A percentile compares a stretch with the other conserved stretches of the same genome.
Evolutionary conservation across 2,113 vertebrate species (phyloP).

Genomic region (Syrmaticus mikado): DNA sequence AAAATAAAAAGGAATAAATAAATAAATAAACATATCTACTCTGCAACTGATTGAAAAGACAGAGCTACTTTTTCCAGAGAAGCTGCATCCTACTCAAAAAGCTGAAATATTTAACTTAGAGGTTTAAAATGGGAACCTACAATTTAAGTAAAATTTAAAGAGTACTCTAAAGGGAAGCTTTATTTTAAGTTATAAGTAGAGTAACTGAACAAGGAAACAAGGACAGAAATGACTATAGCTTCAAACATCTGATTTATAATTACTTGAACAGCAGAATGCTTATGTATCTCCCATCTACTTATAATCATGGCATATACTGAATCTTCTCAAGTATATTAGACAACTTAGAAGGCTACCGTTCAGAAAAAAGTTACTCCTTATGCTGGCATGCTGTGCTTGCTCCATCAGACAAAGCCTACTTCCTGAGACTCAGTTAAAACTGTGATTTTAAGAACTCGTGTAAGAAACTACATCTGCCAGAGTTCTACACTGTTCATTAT

Average conservation of each 20-base stretch:
- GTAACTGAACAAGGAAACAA: conserved; percentile 76
- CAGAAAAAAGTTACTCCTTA: not conserved
- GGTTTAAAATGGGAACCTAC: conserved; percentile 30
- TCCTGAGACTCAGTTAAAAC: not conserved
- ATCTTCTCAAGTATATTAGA: conserved; percentile 59
- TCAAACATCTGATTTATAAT: conserved; percentile 79
- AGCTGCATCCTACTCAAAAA: conserved; percentile 39
- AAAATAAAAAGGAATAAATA: too few species aligned
- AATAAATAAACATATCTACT: not conserved
- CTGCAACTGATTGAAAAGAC: not conserved
- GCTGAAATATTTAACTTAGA: conserved; percentile 32
- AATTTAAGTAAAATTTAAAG: conserved; percentile 58
- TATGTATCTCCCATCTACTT: conserved; percentile 73
- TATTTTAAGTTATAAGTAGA: conserved; percentile 79
- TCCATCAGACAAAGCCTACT: not conserved
- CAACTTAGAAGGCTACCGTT: conserved; percentile 29
- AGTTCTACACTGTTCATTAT: not conserved
- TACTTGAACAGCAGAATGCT: conserved; percentile 78
- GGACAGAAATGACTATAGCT: conserved; percentile 74
- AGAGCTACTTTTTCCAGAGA: not conserved
- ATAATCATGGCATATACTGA: conserved; percentile 62
- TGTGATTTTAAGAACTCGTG: not conserved
- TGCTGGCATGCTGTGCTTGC: not conserved
- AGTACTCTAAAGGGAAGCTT: conserved; percentile 36
- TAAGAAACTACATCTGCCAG: not conserved